Evolutionary conservation across 2,797 vertebrate genomes (phyloP), one percentile per base, ranked within the genome.

Genomic region (Otolemur crassicaudatus): DNA sequence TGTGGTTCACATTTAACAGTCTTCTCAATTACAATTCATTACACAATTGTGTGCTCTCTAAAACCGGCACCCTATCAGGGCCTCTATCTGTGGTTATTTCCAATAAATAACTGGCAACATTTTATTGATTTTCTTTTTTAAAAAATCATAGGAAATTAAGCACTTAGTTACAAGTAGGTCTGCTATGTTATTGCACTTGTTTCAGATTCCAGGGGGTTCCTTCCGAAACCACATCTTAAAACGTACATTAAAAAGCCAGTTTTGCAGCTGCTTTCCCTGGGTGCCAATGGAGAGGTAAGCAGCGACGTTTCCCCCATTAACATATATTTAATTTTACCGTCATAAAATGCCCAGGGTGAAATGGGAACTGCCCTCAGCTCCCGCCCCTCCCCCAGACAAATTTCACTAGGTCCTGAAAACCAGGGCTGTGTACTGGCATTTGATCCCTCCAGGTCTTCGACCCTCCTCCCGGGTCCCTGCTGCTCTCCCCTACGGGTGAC

Each of bases 21-120:
- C 97, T 97, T 97, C 96, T 97, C 98, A 98, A 98, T 98, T 98
- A 98, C 98, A 98, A 98, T 98, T 98, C 98, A 98, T 98, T 98
- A 98, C 96, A 93, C 96, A 94, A 96, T 94, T 87, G 96, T 72
- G 93, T 83, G 81, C 96, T 98, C 96, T 97, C 97, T 63, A 89
- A 98, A 98, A 97, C 98, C 97, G 94, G n/a, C 97, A 95, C 94
- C 97, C 96, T 97, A 95, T 92, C 97, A 96, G 96, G 81, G 94
- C 92, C 79, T 97, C 98, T 98, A 72, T 92, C 98, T 98, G 98
- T 96, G 98, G 97, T 97, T 98, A 98, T 98, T 98, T 97, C 97
- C 97, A 96, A 98, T 97, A 97, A 98, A 98, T 98, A 98, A 94
- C 95, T 96, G 97, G 97, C 98, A 98, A 95, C 92, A 27, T 98